A percentile compares a stretch with the other conserved stretches of the same genome.
phyloP scores from a whole-genome alignment of 1,140 invertebrate genomes.

The Zaprionus taronus region DNA sequence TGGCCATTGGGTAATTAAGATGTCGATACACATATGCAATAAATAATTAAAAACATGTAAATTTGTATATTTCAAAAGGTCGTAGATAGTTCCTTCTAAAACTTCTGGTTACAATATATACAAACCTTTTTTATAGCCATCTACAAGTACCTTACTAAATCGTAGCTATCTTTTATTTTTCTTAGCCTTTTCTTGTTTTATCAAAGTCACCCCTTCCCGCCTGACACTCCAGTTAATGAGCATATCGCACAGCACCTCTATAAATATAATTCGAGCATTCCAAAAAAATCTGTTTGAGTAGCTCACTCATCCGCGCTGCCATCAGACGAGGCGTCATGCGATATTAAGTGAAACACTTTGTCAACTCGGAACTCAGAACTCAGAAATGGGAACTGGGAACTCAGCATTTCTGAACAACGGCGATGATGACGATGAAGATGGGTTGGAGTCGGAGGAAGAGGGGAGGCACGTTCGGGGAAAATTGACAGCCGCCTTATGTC shows the following conservation, averaged over 20 bases:
- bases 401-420: slow-evolving; percentile 17
- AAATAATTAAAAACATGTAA: too few species aligned
- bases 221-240: slow-evolving; percentile 27
- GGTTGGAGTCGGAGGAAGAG: background rate
- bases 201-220: background rate
- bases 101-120: too few species aligned
- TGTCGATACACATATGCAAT: too few species aligned
- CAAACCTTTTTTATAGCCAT: too few species aligned
- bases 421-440: slow-evolving; percentile 23
- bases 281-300: slow-evolving; percentile 59
- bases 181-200: too few species aligned
- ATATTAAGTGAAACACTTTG: slow-evolving; percentile 81
- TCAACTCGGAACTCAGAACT: slow-evolving; percentile 56
- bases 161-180: too few species aligned
- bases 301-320: slow-evolving; percentile 61
- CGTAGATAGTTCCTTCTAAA: too few species aligned
- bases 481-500: slow-evolving; percentile 53
- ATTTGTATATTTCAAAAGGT: too few species aligned
- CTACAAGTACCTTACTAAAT: too few species aligned
- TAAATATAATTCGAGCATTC: slow-evolving; percentile 33
- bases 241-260: slow-evolving; percentile 28
- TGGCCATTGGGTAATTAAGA: too few species aligned
- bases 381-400: background rate
- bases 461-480: slow-evolving; percentile 9
- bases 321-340: slow-evolving; percentile 66